Base-by-base conservation (phyloP, 2,888 invertebrate species). In the Vannuccia rotundouncinata region DNA sequence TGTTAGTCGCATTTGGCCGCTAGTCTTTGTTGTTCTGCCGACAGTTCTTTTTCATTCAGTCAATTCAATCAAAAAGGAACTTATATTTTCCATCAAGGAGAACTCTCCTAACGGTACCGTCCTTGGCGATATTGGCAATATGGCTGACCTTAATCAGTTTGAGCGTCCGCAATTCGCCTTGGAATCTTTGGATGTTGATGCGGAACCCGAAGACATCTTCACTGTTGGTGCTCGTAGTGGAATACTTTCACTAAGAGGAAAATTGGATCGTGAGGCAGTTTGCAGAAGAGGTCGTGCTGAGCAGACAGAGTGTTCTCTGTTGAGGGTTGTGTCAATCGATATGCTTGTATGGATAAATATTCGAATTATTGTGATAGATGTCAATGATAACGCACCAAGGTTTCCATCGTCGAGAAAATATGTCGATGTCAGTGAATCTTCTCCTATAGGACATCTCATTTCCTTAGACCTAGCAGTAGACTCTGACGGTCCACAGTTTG, bases 291-390 rank as follows among this genome's bases (percentile, higher is more conserved):
- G 5, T 2, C 29, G 29, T 13, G 29, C 31, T 5, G 31, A 75
- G 25, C 5, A 22, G 2, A 10, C 2, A 13, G 31, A 75, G n/a
- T 75, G 76, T 27, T 75, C 76, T 1, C 17, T 75, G 2, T 27
- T 75, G 13, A 29, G 31, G 22, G 31, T 75, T 13, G 31, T 75
- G 13, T 75, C 76, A 25, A 29, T 75, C 5, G 31, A 75, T 27
- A 75, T 30, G 31, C 31, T 75, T n/a, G 22, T 75, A 2, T 75
- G 76, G 76, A 75, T 75, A 25, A 75, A 75, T 27, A 5, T 75
- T 5, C 29, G 31, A 10, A 75, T 75, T 75, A n/a, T 30, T 30
- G 31, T 75, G 5, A 27, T 22, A 27, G 76, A 75, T 22, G 22
- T 75, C n/a, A 75, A 75, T n/a, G 76, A 75, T 27, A 75, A 75